Percentiles rank a stretch among this genome's conserved stretches.
phyloP scores from a whole-genome alignment of 2,888 invertebrate genomes.

The Tolmerus cingulatus region DNA sequence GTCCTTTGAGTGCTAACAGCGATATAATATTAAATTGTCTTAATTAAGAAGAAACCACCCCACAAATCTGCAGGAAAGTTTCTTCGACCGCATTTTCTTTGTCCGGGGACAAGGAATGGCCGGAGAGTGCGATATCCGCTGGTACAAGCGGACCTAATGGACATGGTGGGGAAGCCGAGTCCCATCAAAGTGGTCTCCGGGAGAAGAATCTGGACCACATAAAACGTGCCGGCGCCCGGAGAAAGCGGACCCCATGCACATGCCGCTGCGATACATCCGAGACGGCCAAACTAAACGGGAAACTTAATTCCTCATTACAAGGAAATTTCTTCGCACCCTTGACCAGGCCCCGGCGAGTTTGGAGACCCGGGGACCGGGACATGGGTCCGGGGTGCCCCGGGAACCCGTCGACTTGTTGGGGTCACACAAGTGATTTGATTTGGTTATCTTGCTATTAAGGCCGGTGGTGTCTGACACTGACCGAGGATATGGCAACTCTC shows the following conservation, averaged over 20 bases:
- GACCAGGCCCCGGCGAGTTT: neutral
- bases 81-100: neutral
- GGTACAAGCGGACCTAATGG: constrained; percentile 13
- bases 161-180: neutral
- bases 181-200: constrained; percentile 2
- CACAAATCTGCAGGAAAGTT: neutral
- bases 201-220: constrained; percentile 25
- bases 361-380: neutral
- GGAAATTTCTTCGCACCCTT: constrained; percentile 20
- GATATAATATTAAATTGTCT: constrained; percentile 33
- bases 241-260: neutral
- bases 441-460: constrained; percentile 40
- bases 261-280: neutral
- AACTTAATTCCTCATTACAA: constrained; percentile 37
- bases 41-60: constrained; percentile 25
- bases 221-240: neutral
- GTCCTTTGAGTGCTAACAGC: constrained; percentile 17
- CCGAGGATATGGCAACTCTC: constrained; percentile 4
- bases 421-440: constrained; percentile 43
- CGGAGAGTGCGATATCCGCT: constrained; percentile 15
- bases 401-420: neutral
- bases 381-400: neutral
- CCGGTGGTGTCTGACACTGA: constrained; percentile 22
- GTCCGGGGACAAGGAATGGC: neutral
- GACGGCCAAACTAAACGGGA: constrained; percentile 37